Conservation (phyloP, 2,113 vertebrate species). For the Daubentonia madagascariensis region DNA sequence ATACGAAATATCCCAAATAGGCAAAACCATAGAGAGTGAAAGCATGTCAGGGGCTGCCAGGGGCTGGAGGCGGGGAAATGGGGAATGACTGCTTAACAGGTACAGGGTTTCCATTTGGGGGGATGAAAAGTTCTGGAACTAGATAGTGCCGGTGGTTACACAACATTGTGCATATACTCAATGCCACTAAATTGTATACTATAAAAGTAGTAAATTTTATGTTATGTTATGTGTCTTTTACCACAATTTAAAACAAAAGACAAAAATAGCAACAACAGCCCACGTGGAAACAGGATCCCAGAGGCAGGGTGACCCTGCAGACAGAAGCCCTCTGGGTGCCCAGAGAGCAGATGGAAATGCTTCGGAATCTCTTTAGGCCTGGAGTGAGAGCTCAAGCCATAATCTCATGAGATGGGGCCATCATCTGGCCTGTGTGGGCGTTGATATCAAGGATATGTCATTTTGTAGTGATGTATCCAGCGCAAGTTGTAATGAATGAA, state of each 20-base stretch:
- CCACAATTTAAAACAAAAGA: not conserved
- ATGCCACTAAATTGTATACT: not conserved
- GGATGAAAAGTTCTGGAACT: not conserved
- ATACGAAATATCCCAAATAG: not conserved
- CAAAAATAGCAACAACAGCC: not conserved
- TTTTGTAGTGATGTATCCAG: not conserved
- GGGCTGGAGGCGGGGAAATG: rapidly evolving
- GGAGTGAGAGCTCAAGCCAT: not conserved
- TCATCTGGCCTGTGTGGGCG: not conserved
- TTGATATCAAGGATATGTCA: not conserved
- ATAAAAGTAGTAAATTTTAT: not conserved
- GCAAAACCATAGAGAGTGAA: not conserved
- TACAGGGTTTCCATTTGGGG: not conserved
- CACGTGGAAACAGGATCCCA: not conserved
- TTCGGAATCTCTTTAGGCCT: not conserved
- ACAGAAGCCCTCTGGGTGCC: not conserved
- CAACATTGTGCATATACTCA: no score
- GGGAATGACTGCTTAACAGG: not conserved
- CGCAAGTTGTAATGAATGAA: not conserved
- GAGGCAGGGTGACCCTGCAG: rapidly evolving
- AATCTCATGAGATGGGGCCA: not conserved
- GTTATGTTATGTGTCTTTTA: not conserved
- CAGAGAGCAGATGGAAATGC: rapidly evolving
- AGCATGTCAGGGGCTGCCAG: not conserved
- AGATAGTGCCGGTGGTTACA: no score